Percentiles rank a stretch among this genome's conserved stretches.
These are phyloP conservation scores for Passerculus sandwichensis DNA, from an alignment of 2,797 vertebrate species.

Conservation along the genomic window DNA sequence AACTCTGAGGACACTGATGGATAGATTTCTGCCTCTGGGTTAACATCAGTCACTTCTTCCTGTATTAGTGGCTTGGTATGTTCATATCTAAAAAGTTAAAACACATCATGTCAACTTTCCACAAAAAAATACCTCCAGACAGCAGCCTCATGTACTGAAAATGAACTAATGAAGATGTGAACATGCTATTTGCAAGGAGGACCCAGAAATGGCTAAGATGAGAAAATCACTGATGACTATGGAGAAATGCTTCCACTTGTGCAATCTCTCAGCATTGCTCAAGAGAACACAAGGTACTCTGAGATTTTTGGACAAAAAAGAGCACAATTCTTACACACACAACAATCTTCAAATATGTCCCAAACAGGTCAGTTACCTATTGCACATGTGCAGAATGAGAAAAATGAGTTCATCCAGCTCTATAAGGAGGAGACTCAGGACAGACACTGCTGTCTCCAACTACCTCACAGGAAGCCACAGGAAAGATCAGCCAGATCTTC, in stretches of 20 bases:
- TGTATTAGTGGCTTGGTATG: conserved; percentile 90
- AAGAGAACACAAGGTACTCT: not conserved
- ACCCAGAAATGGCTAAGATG: not conserved
- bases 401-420: not conserved
- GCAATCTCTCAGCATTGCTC: not conserved
- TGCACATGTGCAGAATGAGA: not conserved
- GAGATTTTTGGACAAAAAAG: not conserved
- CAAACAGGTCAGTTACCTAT: not conserved
- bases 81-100: conserved; percentile 83
- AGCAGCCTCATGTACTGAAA: not conserved
- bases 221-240: not conserved
- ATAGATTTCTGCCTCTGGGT: conserved; percentile 75
- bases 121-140: not conserved
- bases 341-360: not conserved
- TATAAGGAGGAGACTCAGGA: not conserved
- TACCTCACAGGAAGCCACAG: not conserved
- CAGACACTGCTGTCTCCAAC: not conserved
- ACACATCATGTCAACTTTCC: not conserved
- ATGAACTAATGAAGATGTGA: not conserved
- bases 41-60: conserved; percentile 81
- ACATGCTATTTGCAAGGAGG: not conserved
- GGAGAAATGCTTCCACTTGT: not conserved
- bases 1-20: conserved; percentile 77
- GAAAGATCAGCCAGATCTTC: not conserved
- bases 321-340: not conserved